Conservation (phyloP, 2,113 vertebrate species). For the Colaptes auratus region DNA sequence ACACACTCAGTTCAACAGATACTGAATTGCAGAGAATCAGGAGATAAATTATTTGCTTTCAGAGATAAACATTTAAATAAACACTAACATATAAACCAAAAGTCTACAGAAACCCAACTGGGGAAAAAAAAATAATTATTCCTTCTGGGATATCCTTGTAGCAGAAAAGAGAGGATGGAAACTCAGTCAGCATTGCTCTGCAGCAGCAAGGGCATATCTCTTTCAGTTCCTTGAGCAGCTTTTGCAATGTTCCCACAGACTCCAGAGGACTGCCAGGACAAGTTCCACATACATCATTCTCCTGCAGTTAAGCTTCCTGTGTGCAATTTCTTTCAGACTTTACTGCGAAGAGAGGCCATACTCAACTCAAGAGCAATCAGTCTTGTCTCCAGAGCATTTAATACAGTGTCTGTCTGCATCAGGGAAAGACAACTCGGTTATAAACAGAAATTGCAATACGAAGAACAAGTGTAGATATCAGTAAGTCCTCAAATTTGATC, state of each 20-base stretch:
- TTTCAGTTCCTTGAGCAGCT: background rate
- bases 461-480: background rate
- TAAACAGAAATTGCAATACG: background rate
- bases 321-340: background rate
- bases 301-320: background rate
- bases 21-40: background rate
- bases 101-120: background rate
- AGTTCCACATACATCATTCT: background rate
- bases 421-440: background rate
- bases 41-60: background rate
- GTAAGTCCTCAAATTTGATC: background rate
- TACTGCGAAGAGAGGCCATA: background rate
- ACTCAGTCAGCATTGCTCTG: background rate
- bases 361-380: conserved; percentile 7
- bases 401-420: conserved; percentile 34
- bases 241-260: background rate
- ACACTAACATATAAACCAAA: background rate
- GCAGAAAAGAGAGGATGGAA: background rate
- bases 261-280: background rate
- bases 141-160: background rate
- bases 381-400: conserved; percentile 50
- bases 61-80: background rate
- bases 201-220: background rate
- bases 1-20: background rate
- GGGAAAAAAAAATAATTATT: background rate